Evolutionary conservation across 2,888 invertebrate species (phyloP), one percentile per base, ranked within the genome.

Genomic region (Cancer borealis): DNA sequence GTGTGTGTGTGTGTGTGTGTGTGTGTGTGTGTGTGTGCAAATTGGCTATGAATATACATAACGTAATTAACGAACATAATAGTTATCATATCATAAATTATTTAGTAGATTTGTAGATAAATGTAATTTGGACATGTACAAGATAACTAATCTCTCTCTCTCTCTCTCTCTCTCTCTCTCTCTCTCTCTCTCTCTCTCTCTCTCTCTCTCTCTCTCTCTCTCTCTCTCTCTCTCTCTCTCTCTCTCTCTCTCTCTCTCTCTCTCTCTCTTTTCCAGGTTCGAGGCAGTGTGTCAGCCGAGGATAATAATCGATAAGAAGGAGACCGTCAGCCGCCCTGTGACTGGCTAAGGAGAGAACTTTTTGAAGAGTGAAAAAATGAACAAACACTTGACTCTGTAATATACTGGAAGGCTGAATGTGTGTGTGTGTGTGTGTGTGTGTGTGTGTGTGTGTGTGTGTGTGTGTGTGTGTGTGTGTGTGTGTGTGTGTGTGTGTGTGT

Each of bases 1-100:
- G 84, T 39, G 46, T 87, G 92, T 92, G 45, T 92, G 87, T 92
- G 54, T 92, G 87, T 87, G 26, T 92, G 87, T 30, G 46, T 54
- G 54, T 87, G 39, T 87, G 54, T n/a, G 54, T 87, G 49, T 14
- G 30, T 30, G 87, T 30, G 45, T 17, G 47, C 4, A 90, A n/a
- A 45, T 1, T 45, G 66, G 66, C 66, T 66, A 66, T 66, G 66
- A 66, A 49, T 49, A 90, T 30, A 54, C 26, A 46, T 30, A 49
- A 30, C 90, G 1, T 90, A 49, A 54, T 47, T 8, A 49, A 54
- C 54, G 26, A 26, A 30, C n/a, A 21, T 26, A 79, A 30, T 10
- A 79, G 6, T 26, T 79, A 26, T 14, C 79, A 79, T 30, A 79
- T 26, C 30, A 79, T 30, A 26, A 73, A 4, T 26, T 73, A n/a